These are phyloP conservation scores for Heteropelma amictum DNA, from an alignment of 2,888 invertebrate genomes.

Conservation along the genomic window DNA sequence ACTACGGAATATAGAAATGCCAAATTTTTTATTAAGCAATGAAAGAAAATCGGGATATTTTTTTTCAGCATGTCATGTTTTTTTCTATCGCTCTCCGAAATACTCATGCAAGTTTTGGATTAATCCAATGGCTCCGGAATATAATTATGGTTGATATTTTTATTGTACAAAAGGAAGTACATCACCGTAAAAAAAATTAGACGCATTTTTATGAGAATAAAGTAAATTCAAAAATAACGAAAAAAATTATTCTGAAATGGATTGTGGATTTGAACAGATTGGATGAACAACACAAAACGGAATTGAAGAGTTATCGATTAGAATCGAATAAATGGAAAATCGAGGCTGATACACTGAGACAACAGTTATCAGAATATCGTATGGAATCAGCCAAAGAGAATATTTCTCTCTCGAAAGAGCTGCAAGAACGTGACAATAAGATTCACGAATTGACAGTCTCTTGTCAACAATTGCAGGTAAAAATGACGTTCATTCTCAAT, in stretches of 20 bases:
- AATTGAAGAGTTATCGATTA: conserved; percentile 82
- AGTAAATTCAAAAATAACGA: too few species aligned
- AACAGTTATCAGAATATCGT: conserved; percentile 76
- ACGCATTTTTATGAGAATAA: too few species aligned
- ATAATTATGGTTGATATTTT: too few species aligned
- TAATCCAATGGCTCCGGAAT: too few species aligned
- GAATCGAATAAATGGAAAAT: conserved; percentile 83
- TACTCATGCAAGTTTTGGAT: too few species aligned
- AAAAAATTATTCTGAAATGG: neutral
- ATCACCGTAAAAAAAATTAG: neutral
- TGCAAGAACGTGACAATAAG: conserved; percentile 78
- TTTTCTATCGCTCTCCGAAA: too few species aligned
- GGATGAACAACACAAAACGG: conserved; percentile 82
- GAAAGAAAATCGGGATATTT: too few species aligned
- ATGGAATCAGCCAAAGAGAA: conserved; percentile 73
- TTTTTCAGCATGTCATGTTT: too few species aligned
- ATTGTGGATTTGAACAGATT: conserved; percentile 73
- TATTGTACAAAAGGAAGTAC: too few species aligned
- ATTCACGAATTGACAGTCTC: conserved; percentile 78
- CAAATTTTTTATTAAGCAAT: too few species aligned
- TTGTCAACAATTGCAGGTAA: conserved; percentile 76
- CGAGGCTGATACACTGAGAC: conserved; percentile 78
- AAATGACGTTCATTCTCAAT: neutral
- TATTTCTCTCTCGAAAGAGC: conserved; percentile 74
- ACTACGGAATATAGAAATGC: too few species aligned